A percentile compares a stretch with the other conserved stretches of the same genome.
Conservation (phyloP, 2,113 vertebrate species). For the Neopipo cinnamomea region DNA sequence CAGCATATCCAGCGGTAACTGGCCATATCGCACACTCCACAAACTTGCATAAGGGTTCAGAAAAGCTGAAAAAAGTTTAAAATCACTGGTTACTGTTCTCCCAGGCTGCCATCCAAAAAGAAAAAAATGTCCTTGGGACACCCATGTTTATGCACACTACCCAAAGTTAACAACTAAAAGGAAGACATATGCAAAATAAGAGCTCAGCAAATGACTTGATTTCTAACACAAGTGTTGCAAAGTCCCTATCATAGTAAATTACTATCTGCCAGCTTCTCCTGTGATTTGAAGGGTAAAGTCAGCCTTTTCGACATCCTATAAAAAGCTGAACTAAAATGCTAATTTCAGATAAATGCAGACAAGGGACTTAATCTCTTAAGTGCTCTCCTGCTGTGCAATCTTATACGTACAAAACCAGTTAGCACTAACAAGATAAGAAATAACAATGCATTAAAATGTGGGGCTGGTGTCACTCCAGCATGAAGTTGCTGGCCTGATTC, state of each 20-base stretch:
- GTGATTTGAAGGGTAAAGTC: not conserved
- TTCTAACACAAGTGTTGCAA: not conserved
- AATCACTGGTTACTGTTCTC: not conserved
- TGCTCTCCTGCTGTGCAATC: not conserved
- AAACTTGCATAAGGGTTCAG: not conserved
- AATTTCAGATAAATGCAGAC: not conserved
- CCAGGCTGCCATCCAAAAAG: not conserved
- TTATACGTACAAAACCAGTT: not conserved
- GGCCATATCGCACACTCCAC: rapidly evolving
- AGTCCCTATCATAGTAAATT: not conserved
- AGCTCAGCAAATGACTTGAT: not conserved
- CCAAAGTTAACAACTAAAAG: not conserved
- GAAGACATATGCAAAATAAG: not conserved
- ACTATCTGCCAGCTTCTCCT: not conserved
- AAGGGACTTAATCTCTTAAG: not conserved
- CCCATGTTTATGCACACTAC: not conserved
- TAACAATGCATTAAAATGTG: not conserved
- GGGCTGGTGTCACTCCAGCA: not conserved
- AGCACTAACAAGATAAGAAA: not conserved
- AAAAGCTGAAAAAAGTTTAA: not conserved
- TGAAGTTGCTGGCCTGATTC: not conserved
- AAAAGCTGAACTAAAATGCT: not conserved
- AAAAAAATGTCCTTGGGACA: not conserved
- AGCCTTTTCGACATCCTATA: not conserved
- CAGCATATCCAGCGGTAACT: not conserved